These are phyloP conservation scores for Syncerus caffer DNA, from an alignment of 2,797 vertebrate genomes.

Conservation along the genomic window DNA sequence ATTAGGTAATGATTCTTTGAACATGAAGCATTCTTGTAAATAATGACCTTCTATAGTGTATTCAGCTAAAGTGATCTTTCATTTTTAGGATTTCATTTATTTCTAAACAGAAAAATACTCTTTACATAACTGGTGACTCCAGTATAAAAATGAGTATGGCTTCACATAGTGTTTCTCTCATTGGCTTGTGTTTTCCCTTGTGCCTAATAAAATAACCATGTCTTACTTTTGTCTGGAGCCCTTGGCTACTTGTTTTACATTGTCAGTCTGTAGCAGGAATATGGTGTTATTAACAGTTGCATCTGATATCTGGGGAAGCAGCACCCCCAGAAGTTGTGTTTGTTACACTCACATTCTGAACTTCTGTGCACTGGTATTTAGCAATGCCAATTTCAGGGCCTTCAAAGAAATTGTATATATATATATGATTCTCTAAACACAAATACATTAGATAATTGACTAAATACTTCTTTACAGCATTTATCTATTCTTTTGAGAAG, in stretches of 20 bases:
- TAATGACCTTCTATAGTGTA: neutral
- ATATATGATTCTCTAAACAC: neutral
- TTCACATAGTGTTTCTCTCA: neutral
- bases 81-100: neutral
- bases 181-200: neutral
- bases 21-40: neutral
- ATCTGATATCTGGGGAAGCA: conserved; percentile 79
- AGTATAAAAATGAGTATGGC: neutral
- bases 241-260: conserved; percentile 85
- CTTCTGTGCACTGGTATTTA: neutral
- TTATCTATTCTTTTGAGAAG: neutral
- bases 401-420: neutral
- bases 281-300: conserved; percentile 79
- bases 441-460: neutral
- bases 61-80: neutral
- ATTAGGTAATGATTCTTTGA: neutral
- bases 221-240: conserved; percentile 85
- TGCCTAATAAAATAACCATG: neutral
- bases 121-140: neutral
- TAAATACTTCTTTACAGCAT: neutral
- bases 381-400: neutral
- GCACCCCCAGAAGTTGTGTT: neutral
- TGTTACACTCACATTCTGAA: neutral
- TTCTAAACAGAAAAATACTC: neutral
- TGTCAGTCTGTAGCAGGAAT: conserved; percentile 81